These are phyloP conservation scores for Tachina fera DNA, from an alignment of 2,888 invertebrate species.

Conservation along the genomic window DNA sequence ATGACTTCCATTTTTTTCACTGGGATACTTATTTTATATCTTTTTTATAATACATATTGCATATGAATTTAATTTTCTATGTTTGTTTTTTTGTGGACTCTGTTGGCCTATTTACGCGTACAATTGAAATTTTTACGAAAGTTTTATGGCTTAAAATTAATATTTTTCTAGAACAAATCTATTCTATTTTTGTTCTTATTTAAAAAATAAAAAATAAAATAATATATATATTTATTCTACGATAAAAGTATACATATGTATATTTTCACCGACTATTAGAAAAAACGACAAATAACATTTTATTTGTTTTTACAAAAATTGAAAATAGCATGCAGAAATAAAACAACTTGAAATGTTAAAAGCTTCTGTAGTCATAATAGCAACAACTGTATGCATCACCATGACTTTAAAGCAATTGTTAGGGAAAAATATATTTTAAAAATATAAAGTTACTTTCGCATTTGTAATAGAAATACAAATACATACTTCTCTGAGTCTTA, in stretches of 20 bases:
- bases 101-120: slow-evolving; percentile 37
- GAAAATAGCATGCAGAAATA: background rate
- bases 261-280: too few relatives aligned
- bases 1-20: too few relatives aligned
- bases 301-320: slow-evolving; percentile 39
- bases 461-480: slow-evolving; percentile 55
- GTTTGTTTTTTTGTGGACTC: slow-evolving; percentile 29
- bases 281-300: slow-evolving; percentile 37
- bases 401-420: slow-evolving; percentile 51
- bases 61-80: too few relatives aligned
- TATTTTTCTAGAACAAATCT: too few relatives aligned
- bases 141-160: too few relatives aligned
- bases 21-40: too few relatives aligned
- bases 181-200: too few relatives aligned
- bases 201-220: too few relatives aligned
- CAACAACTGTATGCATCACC: slow-evolving; percentile 52
- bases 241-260: too few relatives aligned
- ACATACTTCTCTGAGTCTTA: slow-evolving; percentile 42
- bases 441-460: slow-evolving; percentile 45
- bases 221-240: too few relatives aligned
- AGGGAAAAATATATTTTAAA: slow-evolving; percentile 23
- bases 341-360: slow-evolving; percentile 64
- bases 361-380: slow-evolving; percentile 56
- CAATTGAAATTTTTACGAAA: background rate
- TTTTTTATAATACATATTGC: too few relatives aligned